Evolutionary conservation across 1,140 invertebrate species (phyloP), one percentile per base, ranked within the genome.

Genomic region (Matsumurasca onukii): DNA sequence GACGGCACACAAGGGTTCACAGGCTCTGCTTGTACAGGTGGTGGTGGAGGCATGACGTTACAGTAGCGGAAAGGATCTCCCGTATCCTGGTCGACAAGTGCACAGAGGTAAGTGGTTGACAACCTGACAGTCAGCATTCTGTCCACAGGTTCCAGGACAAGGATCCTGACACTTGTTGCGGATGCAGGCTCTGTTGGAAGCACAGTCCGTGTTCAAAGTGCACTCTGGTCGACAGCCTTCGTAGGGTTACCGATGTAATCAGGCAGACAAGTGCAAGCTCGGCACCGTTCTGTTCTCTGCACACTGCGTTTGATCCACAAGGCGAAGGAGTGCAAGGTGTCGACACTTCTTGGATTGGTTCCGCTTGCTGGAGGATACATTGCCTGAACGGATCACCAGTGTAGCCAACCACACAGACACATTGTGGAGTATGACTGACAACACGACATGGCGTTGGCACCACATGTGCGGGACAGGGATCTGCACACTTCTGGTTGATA

Each of bases 281-380:
- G 55, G 85, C 86, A 13, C 83, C 83, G 75, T 86, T 84, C 78
- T 81, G 83, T 80, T 89, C 87, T 79, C 83, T 83, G 72, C 88
- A 91, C 69, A 85, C 71, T 31, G 88, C 87, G 77, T 90, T 90
- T n/a, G 85, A 74, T 55, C 89, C 89, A 77, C 89, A 91, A 1
- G 88, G 89, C 17, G 86, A 89, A 34, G 88, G 88, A 25, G 79
- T 78, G 76, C 88, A 90, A 24, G 87, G 87, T 63, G 76, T 78
- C 70, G 73, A 45, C 24, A 67, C 55, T 52, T 73, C 67, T 55
- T 64, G 29, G 57, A 73, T 71, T 0, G 63, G 27, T 63, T 73
- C 67, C 52, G 71, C 70, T 64, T 69, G 70, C 52, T 57, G 29
- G 1, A 66, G 31, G 31, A 31, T 62, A 75, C 82, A 83, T 67